Base-by-base conservation (phyloP, 2,888 invertebrate species). In the Metopia argyrocephala region DNA sequence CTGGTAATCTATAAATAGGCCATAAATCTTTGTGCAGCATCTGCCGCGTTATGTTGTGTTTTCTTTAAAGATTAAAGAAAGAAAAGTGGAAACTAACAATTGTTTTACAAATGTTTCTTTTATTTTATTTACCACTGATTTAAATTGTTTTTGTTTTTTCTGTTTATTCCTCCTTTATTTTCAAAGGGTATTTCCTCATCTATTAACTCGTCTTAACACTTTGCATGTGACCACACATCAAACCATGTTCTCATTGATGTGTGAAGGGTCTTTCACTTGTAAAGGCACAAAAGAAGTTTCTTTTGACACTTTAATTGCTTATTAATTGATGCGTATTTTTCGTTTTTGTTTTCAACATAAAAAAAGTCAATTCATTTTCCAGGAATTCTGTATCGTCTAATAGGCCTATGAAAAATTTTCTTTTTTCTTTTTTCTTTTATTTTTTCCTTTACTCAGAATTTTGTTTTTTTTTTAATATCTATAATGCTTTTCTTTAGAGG, bases 221-320 rank as follows among this genome's bases (percentile, higher is more conserved):
- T 21, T 21, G 50, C 50, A 50, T 25, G n/a, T 25, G n/a, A 4
- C 56, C 27, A 59, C 38, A 38, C 25, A 56, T 25, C 20, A 1
- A 27, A 27, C 28, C n/a, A 31, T 31, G 50, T 31, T 54, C 25
- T 56, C 12, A 38, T 38, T 38, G 38, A n/a, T 38, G 15, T 38
- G 9, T 38, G 38, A 38, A 12, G 38, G 12, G 2, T 38, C 38
- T 12, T 3, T 38, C 2, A 1, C 38, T 38, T 31, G 7, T 31
- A 1, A 31, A 31, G 5, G n/a, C 12, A 52, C 57, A 25, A 52
- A 54, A 9, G 64, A 48, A n/a, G n/a, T 65, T 52, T 76, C 56
- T 46, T 57, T 52, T 80, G 73, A 76, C 76, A 80, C 54, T 69
- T 80, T 80, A 73, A 80, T 76, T 76, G 73, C 68, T 28, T 57